Percentiles rank a stretch among this genome's conserved stretches.
phyloP scores from a whole-genome alignment of 2,797 vertebrate genomes.

The Huso huso region DNA sequence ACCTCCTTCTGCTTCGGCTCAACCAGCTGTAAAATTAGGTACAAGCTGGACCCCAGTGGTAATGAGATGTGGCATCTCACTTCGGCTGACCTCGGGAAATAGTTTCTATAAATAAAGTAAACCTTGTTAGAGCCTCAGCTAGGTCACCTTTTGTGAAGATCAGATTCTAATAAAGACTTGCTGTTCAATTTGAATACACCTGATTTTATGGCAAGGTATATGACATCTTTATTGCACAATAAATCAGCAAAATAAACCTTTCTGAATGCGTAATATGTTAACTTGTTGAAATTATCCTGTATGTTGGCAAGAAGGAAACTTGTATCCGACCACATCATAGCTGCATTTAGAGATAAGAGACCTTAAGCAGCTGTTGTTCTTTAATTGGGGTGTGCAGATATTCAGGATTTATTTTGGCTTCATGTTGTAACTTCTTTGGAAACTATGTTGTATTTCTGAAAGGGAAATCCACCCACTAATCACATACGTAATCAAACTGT shows the following conservation, averaged over 20 bases:
- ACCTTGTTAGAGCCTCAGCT: slow-evolving; percentile 45
- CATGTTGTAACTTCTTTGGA: too few relatives aligned
- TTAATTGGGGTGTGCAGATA: too few relatives aligned
- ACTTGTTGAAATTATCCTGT: neutral
- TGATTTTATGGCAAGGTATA: neutral
- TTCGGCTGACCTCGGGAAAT: slow-evolving; percentile 67
- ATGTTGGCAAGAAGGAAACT: too few relatives aligned
- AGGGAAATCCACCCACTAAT: too few relatives aligned
- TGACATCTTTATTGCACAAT: slow-evolving; percentile 2
- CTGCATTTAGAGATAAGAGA: too few relatives aligned
- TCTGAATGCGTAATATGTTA: neutral
- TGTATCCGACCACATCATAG: too few relatives aligned
- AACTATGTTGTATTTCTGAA: too few relatives aligned
- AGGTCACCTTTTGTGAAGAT: slow-evolving; percentile 54
- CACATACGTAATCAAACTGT: too few relatives aligned
- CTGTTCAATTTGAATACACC: slow-evolving; percentile 8
- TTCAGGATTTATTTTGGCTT: too few relatives aligned
- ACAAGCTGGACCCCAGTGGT: slow-evolving; percentile 55
- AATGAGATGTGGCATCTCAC: slow-evolving; percentile 72
- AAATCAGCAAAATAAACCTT: neutral
- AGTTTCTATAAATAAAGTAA: slow-evolving; percentile 67
- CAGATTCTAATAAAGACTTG: slow-evolving; percentile 20
- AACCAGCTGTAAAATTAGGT: slow-evolving; percentile 71
- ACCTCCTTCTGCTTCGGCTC: slow-evolving; percentile 50
- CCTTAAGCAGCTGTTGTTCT: too few relatives aligned